phyloP scores from a whole-genome alignment of 2,888 invertebrate species.

The Mamestra brassicae region DNA sequence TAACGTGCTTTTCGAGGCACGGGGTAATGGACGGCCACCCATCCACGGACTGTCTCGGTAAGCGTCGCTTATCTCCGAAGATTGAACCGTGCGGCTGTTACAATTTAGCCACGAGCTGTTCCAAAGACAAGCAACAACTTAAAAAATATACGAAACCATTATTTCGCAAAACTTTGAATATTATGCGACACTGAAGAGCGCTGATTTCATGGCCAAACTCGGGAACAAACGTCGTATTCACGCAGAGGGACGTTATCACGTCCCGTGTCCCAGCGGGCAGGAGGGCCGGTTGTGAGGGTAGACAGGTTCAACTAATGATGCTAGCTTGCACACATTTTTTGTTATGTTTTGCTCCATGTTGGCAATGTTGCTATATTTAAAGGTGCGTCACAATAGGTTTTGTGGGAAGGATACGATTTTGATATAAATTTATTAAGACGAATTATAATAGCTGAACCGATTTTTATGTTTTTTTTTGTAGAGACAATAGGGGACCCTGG shows the following conservation, averaged over 20 bases:
- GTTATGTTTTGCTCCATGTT: constrained; percentile 44
- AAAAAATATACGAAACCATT: too few relatives aligned
- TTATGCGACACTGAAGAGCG: constrained; percentile 2
- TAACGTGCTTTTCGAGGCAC: too few relatives aligned
- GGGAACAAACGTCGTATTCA: constrained; percentile 66
- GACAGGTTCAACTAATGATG: constrained; percentile 77
- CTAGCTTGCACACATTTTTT: constrained; percentile 72
- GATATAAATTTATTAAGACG: neutral
- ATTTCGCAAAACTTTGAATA: neutral
- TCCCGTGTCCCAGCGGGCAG: constrained; percentile 73
- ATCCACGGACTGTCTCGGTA: too few relatives aligned
- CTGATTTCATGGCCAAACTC: constrained; percentile 56
- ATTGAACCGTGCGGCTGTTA: too few relatives aligned
- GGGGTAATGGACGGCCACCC: too few relatives aligned
- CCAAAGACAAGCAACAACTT: neutral
- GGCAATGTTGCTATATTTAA: constrained; percentile 21
- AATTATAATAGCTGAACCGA: neutral
- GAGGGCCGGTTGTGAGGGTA: constrained; percentile 73
- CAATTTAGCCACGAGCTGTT: too few relatives aligned
- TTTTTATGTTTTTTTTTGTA: too few relatives aligned
- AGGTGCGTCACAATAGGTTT: neutral
- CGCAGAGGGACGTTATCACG: constrained; percentile 79
- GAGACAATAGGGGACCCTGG: too few relatives aligned
- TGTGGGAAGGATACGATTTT: neutral
- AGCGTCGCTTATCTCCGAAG: too few relatives aligned